These are phyloP conservation scores for Heliangelus exortis DNA, from an alignment of 2,797 vertebrate genomes.

Conservation along the genomic window DNA sequence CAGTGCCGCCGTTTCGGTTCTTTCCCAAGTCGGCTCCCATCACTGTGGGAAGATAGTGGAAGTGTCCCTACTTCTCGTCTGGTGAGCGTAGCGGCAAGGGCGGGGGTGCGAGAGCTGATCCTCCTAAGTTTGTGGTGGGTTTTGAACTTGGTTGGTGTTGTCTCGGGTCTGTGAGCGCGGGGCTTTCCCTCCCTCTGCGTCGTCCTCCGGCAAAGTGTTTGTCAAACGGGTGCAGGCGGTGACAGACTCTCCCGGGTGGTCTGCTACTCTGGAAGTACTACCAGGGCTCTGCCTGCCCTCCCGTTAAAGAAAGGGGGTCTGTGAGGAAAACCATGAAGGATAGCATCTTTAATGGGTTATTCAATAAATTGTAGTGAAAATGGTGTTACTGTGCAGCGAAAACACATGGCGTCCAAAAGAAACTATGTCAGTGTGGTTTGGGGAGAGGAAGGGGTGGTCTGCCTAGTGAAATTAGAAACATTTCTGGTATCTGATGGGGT, in stretches of 20 bases:
- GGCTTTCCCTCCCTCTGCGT: background rate
- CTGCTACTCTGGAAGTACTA: background rate
- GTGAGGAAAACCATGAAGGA: accelerated
- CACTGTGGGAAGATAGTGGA: background rate
- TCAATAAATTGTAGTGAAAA: background rate
- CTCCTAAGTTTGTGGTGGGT: background rate
- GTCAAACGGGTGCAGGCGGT: background rate
- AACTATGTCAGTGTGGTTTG: accelerated
- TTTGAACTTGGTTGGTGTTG: background rate
- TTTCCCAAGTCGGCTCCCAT: background rate
- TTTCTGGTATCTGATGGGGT: background rate
- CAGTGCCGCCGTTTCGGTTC: background rate
- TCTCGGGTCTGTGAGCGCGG: background rate
- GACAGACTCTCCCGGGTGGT: background rate
- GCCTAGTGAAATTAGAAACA: accelerated
- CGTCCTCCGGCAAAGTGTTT: background rate
- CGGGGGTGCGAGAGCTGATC: background rate
- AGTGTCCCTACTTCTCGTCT: background rate
- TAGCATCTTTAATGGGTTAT: accelerated
- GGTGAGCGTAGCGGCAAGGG: background rate
- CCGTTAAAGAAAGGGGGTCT: accelerated
- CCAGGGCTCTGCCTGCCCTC: background rate
- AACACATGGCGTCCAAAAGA: background rate
- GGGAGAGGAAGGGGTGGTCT: background rate
- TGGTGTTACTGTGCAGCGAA: background rate